These are phyloP conservation scores for Elymnias hypermnestra DNA, from an alignment of 1,140 invertebrate genomes.

Conservation along the genomic window DNA sequence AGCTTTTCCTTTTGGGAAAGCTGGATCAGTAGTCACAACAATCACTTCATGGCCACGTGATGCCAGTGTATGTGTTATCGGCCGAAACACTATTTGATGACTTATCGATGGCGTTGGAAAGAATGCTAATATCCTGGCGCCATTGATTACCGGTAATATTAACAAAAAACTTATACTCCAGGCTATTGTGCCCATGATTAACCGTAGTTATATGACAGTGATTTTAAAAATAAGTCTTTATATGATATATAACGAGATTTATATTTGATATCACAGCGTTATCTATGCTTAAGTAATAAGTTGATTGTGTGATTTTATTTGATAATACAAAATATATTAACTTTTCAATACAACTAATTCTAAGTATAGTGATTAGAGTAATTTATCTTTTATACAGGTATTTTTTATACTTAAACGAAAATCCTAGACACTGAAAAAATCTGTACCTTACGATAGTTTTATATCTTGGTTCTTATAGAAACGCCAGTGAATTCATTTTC, in stretches of 20 bases:
- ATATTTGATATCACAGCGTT: too few relatives aligned
- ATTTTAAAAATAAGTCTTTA: neutral
- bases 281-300: too few relatives aligned
- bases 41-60: neutral
- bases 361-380: too few relatives aligned
- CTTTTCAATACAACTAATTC: too few relatives aligned
- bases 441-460: too few relatives aligned
- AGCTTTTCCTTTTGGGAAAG: neutral
- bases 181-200: neutral
- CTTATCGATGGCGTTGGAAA: constrained; percentile 5
- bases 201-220: neutral
- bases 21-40: neutral
- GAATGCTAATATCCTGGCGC: constrained; percentile 2
- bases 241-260: neutral
- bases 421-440: too few relatives aligned
- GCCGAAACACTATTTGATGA: constrained; percentile 3
- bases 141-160: neutral
- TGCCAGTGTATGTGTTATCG: neutral
- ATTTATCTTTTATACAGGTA: too few relatives aligned
- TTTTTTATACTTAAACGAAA: too few relatives aligned
- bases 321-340: too few relatives aligned
- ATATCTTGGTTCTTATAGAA: too few relatives aligned
- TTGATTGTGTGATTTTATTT: too few relatives aligned
- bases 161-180: neutral
- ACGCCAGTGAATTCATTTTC: too few relatives aligned